Conservation (phyloP, 2,113 vertebrate species). For the Serilophus lunatus region DNA sequence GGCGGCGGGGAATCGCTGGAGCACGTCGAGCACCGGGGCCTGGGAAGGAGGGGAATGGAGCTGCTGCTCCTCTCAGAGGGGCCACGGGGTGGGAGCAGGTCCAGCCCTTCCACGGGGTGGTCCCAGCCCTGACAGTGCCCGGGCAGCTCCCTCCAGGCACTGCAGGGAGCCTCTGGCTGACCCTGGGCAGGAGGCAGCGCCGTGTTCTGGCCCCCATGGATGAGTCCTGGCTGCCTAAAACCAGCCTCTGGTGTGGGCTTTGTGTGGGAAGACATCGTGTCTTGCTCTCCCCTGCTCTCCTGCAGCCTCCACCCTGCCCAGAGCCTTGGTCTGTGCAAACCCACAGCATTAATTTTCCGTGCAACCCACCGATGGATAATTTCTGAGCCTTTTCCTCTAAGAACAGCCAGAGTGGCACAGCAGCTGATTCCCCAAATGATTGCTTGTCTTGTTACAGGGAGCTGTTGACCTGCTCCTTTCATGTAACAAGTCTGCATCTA, state of each 20-base stretch:
- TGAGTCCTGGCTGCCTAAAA: not conserved
- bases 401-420: not conserved
- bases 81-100: accelerated
- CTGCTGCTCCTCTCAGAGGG: not conserved
- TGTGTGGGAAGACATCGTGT: not conserved
- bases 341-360: not conserved
- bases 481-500: conserved; percentile 31
- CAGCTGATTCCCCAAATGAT: conserved; percentile 13
- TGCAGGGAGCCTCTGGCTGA: accelerated
- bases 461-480: conserved; percentile 58
- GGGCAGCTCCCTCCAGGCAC: not conserved
- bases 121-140: not conserved
- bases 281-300: not conserved
- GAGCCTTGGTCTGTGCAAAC: not conserved
- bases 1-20: conserved; percentile 18
- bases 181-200: accelerated
- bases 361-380: not conserved
- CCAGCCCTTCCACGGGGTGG: accelerated
- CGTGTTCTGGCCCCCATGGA: accelerated
- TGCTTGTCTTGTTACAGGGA: conserved; percentile 41
- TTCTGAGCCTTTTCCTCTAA: conserved; percentile 3
- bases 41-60: not conserved
- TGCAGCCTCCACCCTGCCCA: not conserved
- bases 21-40: not conserved
- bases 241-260: not conserved